A percentile compares a stretch with the other conserved stretches of the same genome.
Evolutionary conservation across 2,113 vertebrate genomes (phyloP).

Genomic region (Ancistrus triradiatus): DNA sequence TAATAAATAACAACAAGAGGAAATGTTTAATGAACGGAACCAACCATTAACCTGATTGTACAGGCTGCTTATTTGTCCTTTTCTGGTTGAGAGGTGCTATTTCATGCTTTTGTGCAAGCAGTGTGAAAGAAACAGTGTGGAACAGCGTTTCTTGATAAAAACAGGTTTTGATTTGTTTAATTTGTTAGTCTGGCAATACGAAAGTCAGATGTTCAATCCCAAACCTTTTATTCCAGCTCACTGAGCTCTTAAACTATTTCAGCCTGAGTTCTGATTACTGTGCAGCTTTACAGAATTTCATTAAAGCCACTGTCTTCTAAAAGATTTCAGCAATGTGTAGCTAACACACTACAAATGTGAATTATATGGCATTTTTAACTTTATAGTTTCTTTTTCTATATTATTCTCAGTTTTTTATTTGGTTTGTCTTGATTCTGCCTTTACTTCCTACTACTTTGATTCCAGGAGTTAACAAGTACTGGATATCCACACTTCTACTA

Average conservation of each 20-base stretch:
- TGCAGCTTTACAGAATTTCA: conserved; percentile 30
- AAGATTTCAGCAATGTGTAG: conserved; percentile 8
- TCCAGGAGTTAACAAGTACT: no score
- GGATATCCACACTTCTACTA: no score
- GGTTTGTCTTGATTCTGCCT: no score
- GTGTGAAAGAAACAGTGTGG: background rate
- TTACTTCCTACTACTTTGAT: no score
- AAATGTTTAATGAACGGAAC: background rate
- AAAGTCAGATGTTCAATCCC: conserved; percentile 28
- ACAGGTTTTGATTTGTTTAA: conserved; percentile 7
- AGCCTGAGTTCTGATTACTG: conserved; percentile 34
- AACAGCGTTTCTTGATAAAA: conserved; percentile 3
- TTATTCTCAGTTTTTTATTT: no score
- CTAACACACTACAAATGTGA: conserved; percentile 13
- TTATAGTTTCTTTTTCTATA: no score
- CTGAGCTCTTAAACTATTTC: conserved; percentile 37
- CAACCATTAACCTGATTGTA: background rate
- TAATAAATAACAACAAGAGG: background rate
- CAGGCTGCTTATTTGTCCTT: background rate
- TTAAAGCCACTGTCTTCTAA: conserved; percentile 23
- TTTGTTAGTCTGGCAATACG: conserved; percentile 24
- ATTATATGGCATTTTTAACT: background rate
- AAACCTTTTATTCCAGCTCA: conserved; percentile 31
- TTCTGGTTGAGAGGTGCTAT: background rate
- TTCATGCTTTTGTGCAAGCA: background rate